Evolutionary conservation across 1,140 invertebrate species (phyloP).

Genomic region (Tetranychus cinnabarinus): DNA sequence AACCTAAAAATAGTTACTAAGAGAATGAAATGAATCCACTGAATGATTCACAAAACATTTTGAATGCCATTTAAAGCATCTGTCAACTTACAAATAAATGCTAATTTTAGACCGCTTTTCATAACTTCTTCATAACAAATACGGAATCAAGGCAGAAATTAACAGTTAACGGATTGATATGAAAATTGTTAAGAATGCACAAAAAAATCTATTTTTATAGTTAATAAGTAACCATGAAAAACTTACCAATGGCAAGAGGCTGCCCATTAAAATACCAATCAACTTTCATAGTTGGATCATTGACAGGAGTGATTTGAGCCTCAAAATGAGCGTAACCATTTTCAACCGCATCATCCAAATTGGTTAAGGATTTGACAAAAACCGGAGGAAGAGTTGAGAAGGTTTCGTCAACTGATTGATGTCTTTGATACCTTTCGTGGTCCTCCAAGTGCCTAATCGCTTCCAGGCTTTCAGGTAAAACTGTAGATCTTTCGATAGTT

Average conservation of each 20-base stretch:
- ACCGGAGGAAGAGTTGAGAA: conserved; percentile 43
- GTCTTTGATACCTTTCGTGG: conserved; percentile 58
- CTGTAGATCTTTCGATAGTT: background rate
- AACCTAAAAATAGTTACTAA: no score
- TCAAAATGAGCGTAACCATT: conserved; percentile 33
- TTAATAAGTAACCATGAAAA: conserved; percentile 28
- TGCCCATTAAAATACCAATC: conserved; percentile 44
- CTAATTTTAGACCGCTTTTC: no score
- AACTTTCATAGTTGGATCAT: conserved; percentile 68
- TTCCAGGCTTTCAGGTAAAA: background rate
- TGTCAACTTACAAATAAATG: no score
- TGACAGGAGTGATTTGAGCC: conserved; percentile 50
- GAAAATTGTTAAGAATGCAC: no score
- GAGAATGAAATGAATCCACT: no score
- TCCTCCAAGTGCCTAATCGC: conserved; percentile 55
- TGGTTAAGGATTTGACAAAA: conserved; percentile 59
- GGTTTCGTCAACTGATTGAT: conserved; percentile 38
- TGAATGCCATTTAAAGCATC: no score
- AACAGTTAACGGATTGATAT: no score
- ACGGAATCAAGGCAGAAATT: no score
- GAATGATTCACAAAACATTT: no score
- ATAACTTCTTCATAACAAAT: no score
- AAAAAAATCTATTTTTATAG: no score
- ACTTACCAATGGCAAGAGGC: conserved; percentile 28
- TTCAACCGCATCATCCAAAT: background rate